These are phyloP conservation scores for Plumapathes pennacea DNA, from an alignment of 92 coral and sea anemone species.

Conservation along the genomic window DNA sequence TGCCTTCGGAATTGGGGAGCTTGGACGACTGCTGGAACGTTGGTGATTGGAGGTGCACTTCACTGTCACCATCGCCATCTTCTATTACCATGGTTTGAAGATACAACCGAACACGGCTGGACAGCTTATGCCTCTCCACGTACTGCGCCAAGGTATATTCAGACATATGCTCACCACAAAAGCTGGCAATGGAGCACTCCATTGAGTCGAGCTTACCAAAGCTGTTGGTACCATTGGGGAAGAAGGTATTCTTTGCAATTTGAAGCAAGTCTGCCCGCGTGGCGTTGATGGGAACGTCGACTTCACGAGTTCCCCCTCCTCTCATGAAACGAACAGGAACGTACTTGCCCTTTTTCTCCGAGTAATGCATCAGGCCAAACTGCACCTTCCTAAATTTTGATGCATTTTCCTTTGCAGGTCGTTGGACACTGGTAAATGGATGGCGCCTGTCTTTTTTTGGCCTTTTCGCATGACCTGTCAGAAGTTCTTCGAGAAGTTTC, in stretches of 20 bases:
- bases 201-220: slow-evolving; percentile 25
- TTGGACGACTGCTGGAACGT: no score
- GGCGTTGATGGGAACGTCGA: slow-evolving; percentile 24
- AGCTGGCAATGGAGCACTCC: slow-evolving; percentile 25
- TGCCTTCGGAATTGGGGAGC: no score
- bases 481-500: no score
- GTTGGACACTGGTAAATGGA: no score
- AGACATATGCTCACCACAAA: slow-evolving; percentile 8
- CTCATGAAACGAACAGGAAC: slow-evolving; percentile 30
- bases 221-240: slow-evolving; percentile 33
- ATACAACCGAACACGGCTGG: slow-evolving; percentile 34
- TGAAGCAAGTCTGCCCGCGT: slow-evolving; percentile 12
- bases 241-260: slow-evolving; percentile 34
- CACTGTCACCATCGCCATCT: no score
- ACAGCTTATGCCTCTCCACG: slow-evolving; percentile 34
- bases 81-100: no score
- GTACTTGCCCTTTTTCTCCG: slow-evolving; percentile 13
- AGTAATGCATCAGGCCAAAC: slow-evolving; percentile 47
- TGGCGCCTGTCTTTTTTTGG: no score
- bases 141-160: slow-evolving; percentile 20
- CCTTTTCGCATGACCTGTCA: no score
- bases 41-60: no score
- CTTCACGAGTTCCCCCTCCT: slow-evolving; percentile 52
- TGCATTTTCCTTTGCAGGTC: background rate
- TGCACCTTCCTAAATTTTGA: slow-evolving; percentile 24